These are phyloP conservation scores for Pemphredon lugubris DNA, from an alignment of 2,888 invertebrate genomes.

Conservation along the genomic window DNA sequence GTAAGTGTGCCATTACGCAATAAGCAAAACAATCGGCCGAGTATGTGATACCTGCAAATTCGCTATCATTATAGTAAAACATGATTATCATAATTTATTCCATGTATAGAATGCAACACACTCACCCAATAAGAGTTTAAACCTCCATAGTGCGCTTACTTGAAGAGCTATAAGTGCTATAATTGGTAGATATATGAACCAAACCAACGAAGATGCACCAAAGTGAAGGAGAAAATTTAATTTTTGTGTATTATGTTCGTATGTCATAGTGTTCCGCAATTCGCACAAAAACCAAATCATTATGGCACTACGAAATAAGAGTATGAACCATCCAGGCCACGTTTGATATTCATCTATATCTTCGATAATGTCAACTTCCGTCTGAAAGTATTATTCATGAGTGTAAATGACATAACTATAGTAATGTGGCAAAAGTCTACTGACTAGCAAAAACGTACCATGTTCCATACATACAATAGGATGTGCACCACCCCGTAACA, in stretches of 20 bases:
- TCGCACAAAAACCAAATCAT: slow-evolving; percentile 95
- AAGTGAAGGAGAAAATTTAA: slow-evolving; percentile 97
- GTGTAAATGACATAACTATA: too few relatives aligned
- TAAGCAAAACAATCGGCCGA: slow-evolving; percentile 97
- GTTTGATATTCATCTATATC: slow-evolving; percentile 99
- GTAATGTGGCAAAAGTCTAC: too few relatives aligned
- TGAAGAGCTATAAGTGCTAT: slow-evolving; percentile 96
- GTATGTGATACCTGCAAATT: slow-evolving; percentile 93
- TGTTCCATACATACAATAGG: slow-evolving; percentile 96
- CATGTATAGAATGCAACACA: too few relatives aligned
- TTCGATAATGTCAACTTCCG: slow-evolving; percentile 97
- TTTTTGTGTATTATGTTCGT: slow-evolving; percentile 91
- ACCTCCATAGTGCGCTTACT: slow-evolving; percentile 97
- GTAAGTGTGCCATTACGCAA: slow-evolving; percentile 95
- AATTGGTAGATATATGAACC: slow-evolving; percentile 98
- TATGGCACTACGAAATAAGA: slow-evolving; percentile 91
- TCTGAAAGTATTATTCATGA: slow-evolving; percentile 83
- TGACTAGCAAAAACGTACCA: slow-evolving; percentile 85
- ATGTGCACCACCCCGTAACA: slow-evolving; percentile 95
- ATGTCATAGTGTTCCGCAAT: slow-evolving; percentile 89
- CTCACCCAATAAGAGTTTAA: slow-evolving; percentile 94
- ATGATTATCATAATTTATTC: background rate
- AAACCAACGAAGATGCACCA: slow-evolving; percentile 98
- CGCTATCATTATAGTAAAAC: background rate
- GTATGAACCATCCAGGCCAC: slow-evolving; percentile 97